Conservation (phyloP, 1,140 invertebrate genomes). For the Cephus cinctus region DNA sequence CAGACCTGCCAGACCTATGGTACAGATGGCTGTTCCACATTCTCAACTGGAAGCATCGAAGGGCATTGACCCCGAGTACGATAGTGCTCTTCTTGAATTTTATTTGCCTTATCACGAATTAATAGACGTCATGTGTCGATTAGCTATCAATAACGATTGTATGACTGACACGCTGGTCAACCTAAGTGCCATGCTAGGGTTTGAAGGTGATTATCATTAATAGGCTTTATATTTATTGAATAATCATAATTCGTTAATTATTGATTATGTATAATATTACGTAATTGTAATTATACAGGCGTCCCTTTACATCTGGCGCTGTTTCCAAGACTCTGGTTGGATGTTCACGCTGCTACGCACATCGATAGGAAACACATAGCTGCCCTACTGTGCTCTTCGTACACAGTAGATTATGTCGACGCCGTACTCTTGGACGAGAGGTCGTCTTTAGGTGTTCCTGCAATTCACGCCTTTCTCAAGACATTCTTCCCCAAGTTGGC, state of each 20-base stretch:
- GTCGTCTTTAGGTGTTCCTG: constrained; percentile 71
- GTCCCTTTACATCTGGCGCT: constrained; percentile 78
- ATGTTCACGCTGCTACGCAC: constrained; percentile 75
- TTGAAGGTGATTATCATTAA: constrained; percentile 77
- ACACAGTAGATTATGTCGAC: constrained; percentile 82
- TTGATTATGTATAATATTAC: background rate
- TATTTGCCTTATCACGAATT: constrained; percentile 82
- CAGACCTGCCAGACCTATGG: constrained; percentile 76
- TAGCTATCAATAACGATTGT: constrained; percentile 80
- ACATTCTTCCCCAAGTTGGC: constrained; percentile 81
- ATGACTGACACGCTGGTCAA: constrained; percentile 77
- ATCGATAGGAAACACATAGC: constrained; percentile 76
- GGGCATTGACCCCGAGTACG: constrained; percentile 78
- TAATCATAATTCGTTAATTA: background rate
- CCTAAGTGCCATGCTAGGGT: constrained; percentile 81
- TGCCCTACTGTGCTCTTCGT: constrained; percentile 74
- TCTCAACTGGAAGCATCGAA: constrained; percentile 69
- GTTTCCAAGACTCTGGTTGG: constrained; percentile 84
- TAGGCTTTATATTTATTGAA: background rate
- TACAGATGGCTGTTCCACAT: constrained; percentile 84
- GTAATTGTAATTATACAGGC: constrained; percentile 35
- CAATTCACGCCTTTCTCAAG: constrained; percentile 79
- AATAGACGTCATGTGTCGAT: constrained; percentile 83
- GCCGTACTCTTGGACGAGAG: constrained; percentile 79
- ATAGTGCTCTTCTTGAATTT: constrained; percentile 73